Conservation (phyloP, 2,113 vertebrate genomes). For the Bubo bubo region DNA sequence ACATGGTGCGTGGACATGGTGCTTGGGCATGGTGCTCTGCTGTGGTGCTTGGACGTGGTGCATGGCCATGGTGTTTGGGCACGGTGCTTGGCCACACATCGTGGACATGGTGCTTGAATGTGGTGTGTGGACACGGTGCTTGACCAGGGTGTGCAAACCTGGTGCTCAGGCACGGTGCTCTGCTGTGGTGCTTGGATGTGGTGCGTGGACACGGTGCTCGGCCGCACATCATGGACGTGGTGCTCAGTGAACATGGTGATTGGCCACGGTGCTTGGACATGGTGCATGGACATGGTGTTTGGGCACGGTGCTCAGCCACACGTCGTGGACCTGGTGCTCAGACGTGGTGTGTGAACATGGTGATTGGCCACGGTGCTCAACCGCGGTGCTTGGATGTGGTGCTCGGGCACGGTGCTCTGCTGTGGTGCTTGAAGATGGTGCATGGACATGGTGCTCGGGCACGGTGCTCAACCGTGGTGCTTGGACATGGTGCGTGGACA, state of each 20-base stretch:
- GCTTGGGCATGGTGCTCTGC: not conserved
- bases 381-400: not conserved
- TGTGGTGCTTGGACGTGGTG: not conserved
- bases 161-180: not conserved
- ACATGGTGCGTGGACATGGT: not conserved
- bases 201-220: fast-evolving
- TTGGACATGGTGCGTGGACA: not conserved
- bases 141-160: fast-evolving
- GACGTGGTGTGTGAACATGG: fast-evolving
- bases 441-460: not conserved
- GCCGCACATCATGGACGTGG: not conserved
- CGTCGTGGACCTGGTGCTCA: fast-evolving
- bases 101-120: fast-evolving
- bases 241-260: not conserved
- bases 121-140: not conserved
- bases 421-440: not conserved
- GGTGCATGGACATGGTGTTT: too few relatives aligned
- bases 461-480: not conserved
- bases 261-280: not conserved
- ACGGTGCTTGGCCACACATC: fast-evolving
- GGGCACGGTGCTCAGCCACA: not conserved
- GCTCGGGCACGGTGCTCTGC: not conserved
- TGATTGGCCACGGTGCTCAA: not conserved
- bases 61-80: not conserved
- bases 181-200: not conserved